Evolutionary conservation across 2,797 vertebrate genomes (phyloP), one percentile per base, ranked within the genome.

Genomic region (Hypotaenidia okinawae): DNA sequence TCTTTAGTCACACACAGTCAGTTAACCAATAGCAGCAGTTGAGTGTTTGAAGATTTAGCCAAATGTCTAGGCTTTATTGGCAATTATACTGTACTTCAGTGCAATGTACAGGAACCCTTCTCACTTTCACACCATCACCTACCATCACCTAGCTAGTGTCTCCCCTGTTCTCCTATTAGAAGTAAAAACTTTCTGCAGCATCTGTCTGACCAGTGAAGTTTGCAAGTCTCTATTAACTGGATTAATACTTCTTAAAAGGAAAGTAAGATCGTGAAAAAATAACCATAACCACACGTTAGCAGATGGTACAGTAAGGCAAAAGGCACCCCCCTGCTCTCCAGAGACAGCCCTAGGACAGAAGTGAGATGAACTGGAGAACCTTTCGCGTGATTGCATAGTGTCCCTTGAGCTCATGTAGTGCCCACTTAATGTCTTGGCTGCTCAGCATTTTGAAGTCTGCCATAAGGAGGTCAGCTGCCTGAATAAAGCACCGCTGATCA

Each of bases 331-430:
- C 28, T 24, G 84, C 72, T 81, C 47, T 33, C 64, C 52, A 58
- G 64, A 67, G 54, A 43, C 9, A 87, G 64, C 21, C 39, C 52
- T 16, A 77, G 68, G n/a, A 59, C 59, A 83, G 77, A 69, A 82
- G 93, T 77, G 4, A 69, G 55, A 87, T 15, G 52, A 89, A 75
- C 9, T 5, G 37, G 23, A 91, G 84, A 93, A 99, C 99, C 99
- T 99, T 99, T 95, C 99, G 98, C 91, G 99, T 99, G 98, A 99
- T 99, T 99, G 99, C 99, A 99, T 99, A 99, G 98, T 99, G 99
- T 98, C 99, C 99, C 98, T 99, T 99, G 96, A 99, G 98, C 93
- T 98, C 98, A 4, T 99, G 99, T 47, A 99, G 98, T 11, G 99
- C 98, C 99, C 99, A 99, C 96, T 99, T 99, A 97, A 99, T 99